Conservation (phyloP, 1,140 invertebrate species). For the Atta texana region DNA sequence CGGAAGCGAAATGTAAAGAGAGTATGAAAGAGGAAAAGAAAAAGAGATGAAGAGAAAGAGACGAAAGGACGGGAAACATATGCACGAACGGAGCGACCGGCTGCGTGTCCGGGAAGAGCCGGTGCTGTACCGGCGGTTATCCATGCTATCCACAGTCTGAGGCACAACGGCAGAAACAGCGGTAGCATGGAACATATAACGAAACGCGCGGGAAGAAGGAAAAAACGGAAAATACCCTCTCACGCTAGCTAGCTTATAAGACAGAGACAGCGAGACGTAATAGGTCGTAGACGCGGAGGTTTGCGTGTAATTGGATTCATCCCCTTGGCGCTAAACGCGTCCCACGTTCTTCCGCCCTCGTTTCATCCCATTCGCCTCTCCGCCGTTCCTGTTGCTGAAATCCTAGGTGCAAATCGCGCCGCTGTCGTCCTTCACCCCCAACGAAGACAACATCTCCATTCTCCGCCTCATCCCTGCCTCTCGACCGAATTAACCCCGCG, state of each 20-base stretch:
- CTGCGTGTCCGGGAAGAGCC: conserved; percentile 28
- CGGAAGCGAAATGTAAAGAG: conserved; percentile 61
- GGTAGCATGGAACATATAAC: conserved; percentile 2
- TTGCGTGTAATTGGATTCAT: conserved; percentile 84
- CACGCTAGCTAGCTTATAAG: conserved; percentile 18
- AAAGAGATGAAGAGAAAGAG: conserved; percentile 20
- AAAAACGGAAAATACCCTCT: conserved; percentile 12
- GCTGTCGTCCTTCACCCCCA: conserved; percentile 33
- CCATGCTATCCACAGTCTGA: not conserved
- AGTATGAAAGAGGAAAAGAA: not conserved
- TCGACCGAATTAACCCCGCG: conserved; percentile 76
- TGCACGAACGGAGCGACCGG: conserved; percentile 53
- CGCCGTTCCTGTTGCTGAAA: conserved; percentile 39
- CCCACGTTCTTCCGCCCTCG: conserved; percentile 52
- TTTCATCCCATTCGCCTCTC: conserved; percentile 44
- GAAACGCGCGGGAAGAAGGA: conserved; percentile 12
- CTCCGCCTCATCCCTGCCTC: conserved; percentile 73
- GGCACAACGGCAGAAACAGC: not conserved
- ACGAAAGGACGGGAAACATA: conserved; percentile 64
- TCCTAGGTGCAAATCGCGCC: conserved; percentile 55
- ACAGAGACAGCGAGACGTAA: conserved; percentile 77
- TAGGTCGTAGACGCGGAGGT: conserved; percentile 81
- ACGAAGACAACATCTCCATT: conserved; percentile 60
- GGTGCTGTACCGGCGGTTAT: not conserved
- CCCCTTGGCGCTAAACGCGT: conserved; percentile 70